Conservation (phyloP, 2,113 vertebrate genomes). For the Eptatretus burgeri region DNA sequence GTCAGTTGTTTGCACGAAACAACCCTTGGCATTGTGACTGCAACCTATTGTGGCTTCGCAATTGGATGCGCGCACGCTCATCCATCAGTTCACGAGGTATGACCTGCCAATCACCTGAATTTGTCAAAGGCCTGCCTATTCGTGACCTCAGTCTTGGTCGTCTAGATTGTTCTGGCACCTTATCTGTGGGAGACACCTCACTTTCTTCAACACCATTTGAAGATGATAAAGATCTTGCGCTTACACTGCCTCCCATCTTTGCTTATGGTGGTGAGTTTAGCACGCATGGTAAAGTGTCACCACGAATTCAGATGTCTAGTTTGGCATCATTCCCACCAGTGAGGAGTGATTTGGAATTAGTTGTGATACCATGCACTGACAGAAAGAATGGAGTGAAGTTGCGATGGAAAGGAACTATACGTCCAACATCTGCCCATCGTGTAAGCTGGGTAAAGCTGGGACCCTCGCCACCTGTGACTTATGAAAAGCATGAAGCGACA, state of each 20-base stretch:
- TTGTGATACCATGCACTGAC: background rate
- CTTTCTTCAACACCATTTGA: too few relatives aligned
- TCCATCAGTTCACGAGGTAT: constrained; percentile 46
- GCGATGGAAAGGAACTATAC: background rate
- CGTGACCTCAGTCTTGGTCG: constrained; percentile 26
- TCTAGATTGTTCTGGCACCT: too few relatives aligned
- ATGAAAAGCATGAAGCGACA: constrained; percentile 42
- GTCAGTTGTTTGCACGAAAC: constrained; percentile 42
- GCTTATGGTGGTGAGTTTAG: too few relatives aligned
- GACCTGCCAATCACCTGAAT: constrained; percentile 48
- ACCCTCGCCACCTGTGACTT: constrained; percentile 18
- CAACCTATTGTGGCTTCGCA: constrained; percentile 51
- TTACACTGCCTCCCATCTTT: too few relatives aligned
- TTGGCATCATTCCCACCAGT: too few relatives aligned
- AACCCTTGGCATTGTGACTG: constrained; percentile 93
- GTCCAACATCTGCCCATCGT: constrained; percentile 51
- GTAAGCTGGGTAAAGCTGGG: constrained; percentile 57
- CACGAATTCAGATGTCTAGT: too few relatives aligned
- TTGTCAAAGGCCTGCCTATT: constrained; percentile 41
- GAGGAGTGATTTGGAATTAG: too few relatives aligned
- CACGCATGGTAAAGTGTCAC: too few relatives aligned
- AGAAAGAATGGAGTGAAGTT: background rate
- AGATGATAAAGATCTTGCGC: too few relatives aligned
- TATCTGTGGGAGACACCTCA: too few relatives aligned
- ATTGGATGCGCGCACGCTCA: constrained; percentile 52